A percentile compares a stretch with the other conserved stretches of the same genome.
phyloP scores from a whole-genome alignment of 2,113 vertebrate genomes.

The Polyodon spathula region DNA sequence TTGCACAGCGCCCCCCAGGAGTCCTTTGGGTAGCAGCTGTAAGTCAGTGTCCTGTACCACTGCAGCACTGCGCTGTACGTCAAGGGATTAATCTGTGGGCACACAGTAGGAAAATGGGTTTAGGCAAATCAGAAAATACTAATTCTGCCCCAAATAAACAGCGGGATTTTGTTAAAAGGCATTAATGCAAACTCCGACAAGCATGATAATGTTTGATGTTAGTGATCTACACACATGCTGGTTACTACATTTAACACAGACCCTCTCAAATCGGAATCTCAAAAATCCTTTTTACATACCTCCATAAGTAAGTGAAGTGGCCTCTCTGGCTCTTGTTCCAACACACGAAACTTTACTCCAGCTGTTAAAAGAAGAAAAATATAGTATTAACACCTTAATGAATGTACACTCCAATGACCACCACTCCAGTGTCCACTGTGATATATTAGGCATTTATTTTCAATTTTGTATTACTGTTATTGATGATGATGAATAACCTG shows the following conservation, averaged over 20 bases:
- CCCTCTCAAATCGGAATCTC: no score
- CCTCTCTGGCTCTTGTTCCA: conserved; percentile 68
- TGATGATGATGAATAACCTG: no score
- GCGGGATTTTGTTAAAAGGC: no score
- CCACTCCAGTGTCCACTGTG: not conserved
- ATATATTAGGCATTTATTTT: no score
- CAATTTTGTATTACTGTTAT: no score
- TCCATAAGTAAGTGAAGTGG: conserved; percentile 89
- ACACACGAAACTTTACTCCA: conserved; percentile 83
- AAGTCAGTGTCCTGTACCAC: conserved; percentile 74
- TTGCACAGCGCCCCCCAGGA: conserved; percentile 80
- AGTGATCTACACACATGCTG: no score
- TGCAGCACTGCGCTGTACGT: conserved; percentile 56
- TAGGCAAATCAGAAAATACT: no score
- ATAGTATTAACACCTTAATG: conserved; percentile 10
- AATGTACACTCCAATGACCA: not conserved
- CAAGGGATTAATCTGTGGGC: conserved; percentile 79
- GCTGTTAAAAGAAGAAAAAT: conserved; percentile 50
- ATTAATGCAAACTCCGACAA: no score
- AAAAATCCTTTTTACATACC: conserved; percentile 46
- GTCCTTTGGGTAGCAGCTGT: conserved; percentile 80
- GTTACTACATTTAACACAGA: no score
- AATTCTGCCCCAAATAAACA: no score
- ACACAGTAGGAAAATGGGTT: not conserved
- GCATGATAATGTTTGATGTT: no score